Evolutionary conservation across 2,888 invertebrate species (phyloP), one percentile per base, ranked within the genome.

Genomic region (Xanthorhoe designata): DNA sequence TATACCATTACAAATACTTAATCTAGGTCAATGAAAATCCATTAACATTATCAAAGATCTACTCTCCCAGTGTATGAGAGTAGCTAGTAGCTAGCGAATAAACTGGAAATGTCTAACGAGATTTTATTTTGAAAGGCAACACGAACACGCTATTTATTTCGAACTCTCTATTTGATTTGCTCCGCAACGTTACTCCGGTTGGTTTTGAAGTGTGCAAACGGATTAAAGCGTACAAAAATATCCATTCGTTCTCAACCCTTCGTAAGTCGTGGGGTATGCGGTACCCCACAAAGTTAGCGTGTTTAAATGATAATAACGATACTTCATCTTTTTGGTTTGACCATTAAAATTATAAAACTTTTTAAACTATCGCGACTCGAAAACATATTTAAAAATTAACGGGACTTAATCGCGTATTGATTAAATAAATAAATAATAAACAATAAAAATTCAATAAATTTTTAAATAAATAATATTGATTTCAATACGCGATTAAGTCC

Each of bases 61-160:
- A 72, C 70, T 78, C 77, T 78, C 77, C 73, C 63, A 66, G 58
- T 75, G 72, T 77, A 77, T 75, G 73, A 74, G 75, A 71, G 76
- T 72, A 78, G 74, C 75, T 65, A 71, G 76, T 72, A 78, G 74
- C 75, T 65, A 71, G 71, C 71, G 78, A 79, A 77, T 75, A 75
- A 81, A 80, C 82, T 83, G 76, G 72, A 84, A 85, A 83, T 81
- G 79, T 85, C 79, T 83, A 83, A 84, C 80, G 78, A 83, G 84
- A 79, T 84, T 85, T 83, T 79, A 79, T 83, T 84, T 81, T 81
- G 73, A 81, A 87, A 83, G 79, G 82, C 75, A 79, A 81, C 81
- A 83, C 77, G 82, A 85, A 83, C 83, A 80, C 78, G 79, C 81
- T 82, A 82, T 82, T 84, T 85, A 86, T 84, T 83, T 80, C 74